Conservation (phyloP, 2,888 invertebrate genomes). For the Nomada fucata region DNA sequence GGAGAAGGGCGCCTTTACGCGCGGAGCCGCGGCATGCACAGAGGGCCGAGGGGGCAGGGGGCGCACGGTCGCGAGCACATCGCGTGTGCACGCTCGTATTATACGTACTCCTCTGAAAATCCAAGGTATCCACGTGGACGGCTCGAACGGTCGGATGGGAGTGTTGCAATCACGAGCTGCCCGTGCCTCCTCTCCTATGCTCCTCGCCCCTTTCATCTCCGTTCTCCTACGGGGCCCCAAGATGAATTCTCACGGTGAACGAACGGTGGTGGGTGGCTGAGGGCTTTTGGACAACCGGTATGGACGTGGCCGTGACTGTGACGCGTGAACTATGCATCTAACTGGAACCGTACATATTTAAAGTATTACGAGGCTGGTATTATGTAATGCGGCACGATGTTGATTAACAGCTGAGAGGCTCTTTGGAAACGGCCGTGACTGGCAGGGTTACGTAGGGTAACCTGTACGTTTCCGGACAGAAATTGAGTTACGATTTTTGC, state of each 20-base stretch:
- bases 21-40: slow-evolving; percentile 14
- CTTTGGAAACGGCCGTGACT: no score
- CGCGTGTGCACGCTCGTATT: slow-evolving; percentile 25
- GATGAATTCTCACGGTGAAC: slow-evolving; percentile 53
- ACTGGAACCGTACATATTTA: slow-evolving; percentile 4
- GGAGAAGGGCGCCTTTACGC: slow-evolving; percentile 8
- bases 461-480: no score
- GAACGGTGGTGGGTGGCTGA: slow-evolving; percentile 17
- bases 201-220: slow-evolving; percentile 1
- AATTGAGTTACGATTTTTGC: no score
- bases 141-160: slow-evolving; percentile 46
- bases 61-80: slow-evolving; percentile 28
- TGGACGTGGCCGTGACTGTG: slow-evolving; percentile 10
- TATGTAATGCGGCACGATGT: no score
- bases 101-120: slow-evolving; percentile 53
- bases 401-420: background rate
- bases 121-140: slow-evolving; percentile 70
- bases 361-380: slow-evolving; percentile 1
- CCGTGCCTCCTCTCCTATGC: slow-evolving; percentile 45
- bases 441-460: no score
- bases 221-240: slow-evolving; percentile 13
- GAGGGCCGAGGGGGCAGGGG: slow-evolving; percentile 36
- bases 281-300: background rate
- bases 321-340: background rate
- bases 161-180: slow-evolving; percentile 72